phyloP scores from a whole-genome alignment of 2,797 vertebrate species.

The Molossus alvarezi region DNA sequence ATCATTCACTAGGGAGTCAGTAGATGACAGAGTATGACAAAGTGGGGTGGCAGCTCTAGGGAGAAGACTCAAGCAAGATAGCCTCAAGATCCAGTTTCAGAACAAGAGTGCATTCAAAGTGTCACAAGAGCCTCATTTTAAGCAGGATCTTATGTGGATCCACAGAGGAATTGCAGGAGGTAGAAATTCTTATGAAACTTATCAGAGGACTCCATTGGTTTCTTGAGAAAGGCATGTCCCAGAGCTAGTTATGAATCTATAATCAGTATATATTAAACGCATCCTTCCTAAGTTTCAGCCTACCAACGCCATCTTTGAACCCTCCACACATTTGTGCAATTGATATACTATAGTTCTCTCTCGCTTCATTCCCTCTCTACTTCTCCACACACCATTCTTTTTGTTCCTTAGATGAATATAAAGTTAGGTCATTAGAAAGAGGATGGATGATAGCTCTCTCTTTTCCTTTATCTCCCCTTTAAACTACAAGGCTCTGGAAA shows the following conservation, averaged over 20 bases:
- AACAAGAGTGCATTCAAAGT: background rate
- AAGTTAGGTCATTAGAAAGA: background rate
- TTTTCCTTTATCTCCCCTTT: background rate
- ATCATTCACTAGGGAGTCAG: conserved; percentile 30
- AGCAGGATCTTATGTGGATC: background rate
- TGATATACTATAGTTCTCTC: background rate
- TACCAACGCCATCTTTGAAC: background rate
- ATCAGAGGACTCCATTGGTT: background rate
- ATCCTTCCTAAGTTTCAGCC: background rate
- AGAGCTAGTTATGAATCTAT: conserved; percentile 11
- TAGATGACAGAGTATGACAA: conserved; percentile 61
- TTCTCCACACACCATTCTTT: background rate
- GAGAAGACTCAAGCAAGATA: conserved; percentile 19
- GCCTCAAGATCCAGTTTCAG: conserved; percentile 39
- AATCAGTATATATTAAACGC: background rate
- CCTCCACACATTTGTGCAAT: background rate
- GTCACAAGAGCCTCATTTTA: background rate
- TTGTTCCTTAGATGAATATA: background rate
- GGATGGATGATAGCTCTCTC: background rate
- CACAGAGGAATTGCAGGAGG: background rate
- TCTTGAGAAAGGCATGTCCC: background rate
- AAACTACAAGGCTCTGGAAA: background rate
- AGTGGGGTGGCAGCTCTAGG: background rate
- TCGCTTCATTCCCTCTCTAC: background rate
- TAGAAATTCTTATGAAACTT: conserved; percentile 20